Evolutionary conservation across 2,888 invertebrate genomes (phyloP).

Genomic region (Drosophila diplacantha): DNA sequence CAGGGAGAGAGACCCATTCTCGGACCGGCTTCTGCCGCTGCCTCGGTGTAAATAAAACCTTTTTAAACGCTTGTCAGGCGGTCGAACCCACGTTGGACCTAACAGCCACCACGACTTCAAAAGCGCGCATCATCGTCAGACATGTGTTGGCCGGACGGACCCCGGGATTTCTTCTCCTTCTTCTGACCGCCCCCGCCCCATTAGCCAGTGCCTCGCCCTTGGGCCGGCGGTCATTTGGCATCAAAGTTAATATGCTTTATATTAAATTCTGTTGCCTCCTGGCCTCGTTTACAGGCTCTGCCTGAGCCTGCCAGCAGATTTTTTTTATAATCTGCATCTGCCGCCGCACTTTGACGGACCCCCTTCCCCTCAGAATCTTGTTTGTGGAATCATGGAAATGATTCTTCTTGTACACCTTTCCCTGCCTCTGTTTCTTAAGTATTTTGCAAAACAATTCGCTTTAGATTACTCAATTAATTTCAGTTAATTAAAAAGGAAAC

Average conservation of each 20-base stretch:
- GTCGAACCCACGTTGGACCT: slow-evolving; percentile 46
- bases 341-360: slow-evolving; percentile 48
- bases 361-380: slow-evolving; percentile 11
- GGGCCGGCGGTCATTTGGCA: slow-evolving; percentile 62
- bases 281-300: slow-evolving; percentile 33
- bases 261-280: slow-evolving; percentile 61
- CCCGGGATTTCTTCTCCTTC: background rate
- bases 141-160: slow-evolving; percentile 63
- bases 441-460: slow-evolving; percentile 47
- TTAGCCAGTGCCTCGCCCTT: slow-evolving; percentile 1
- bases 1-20: slow-evolving; percentile 23
- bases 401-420: slow-evolving; percentile 2
- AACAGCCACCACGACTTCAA: slow-evolving; percentile 58
- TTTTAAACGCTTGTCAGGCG: slow-evolving; percentile 75
- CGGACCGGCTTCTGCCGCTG: slow-evolving; percentile 24
- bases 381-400: slow-evolving; percentile 50
- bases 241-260: slow-evolving; percentile 70
- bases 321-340: slow-evolving; percentile 62
- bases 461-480: slow-evolving; percentile 71
- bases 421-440: slow-evolving; percentile 32
- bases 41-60: slow-evolving; percentile 71
- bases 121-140: slow-evolving; percentile 64
- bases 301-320: slow-evolving; percentile 32
- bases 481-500: slow-evolving; percentile 54
- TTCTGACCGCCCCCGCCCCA: slow-evolving; percentile 14